Evolutionary conservation across 1,140 invertebrate species (phyloP), one percentile per base, ranked within the genome.

Genomic region (Neuroterus valhalla): DNA sequence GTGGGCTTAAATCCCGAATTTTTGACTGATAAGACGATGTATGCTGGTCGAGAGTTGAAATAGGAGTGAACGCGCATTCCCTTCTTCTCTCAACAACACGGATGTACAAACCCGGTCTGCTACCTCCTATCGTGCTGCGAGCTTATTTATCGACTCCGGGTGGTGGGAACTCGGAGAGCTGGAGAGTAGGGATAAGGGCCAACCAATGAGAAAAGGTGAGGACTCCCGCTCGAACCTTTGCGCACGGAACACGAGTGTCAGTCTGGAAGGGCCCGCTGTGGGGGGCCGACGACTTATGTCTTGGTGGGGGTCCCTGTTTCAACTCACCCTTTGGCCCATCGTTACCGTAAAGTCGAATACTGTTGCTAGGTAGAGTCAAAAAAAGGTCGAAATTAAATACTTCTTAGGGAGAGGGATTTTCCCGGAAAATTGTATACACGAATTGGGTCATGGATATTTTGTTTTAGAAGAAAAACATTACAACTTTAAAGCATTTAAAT

Each of bases 191-290:
- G 71, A 19, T 19, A 74, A 52, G 76, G 70, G 26, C 12, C 48
- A 17, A 69, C 85, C 85, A 86, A 86, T 86, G 15, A 21, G 17
- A 46, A 42, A 14, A 11, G 10, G 4, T 48, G 31, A 68, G 70
- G 71, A 74, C 80, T 83, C 79, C 77, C 84, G 84, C 84, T 70
- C 79, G 81, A 85, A 82, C 52, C 72, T 71, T 74, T 78, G 77
- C 71, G 68, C 70, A 43, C 62, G 68, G 68, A 66, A 43, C 50
- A 52, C 26, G 52, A 26, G 31, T 62, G 55, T 62, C 55, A 23
- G 52, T 55, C 52, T 55, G 23, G 23, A 62, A 62, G 55, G 55
- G 23, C 55, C 55, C 55, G 31, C 55, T 31, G 14, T 31, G 55
- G 55, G 55, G 55, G 26, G 23, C 23, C 23, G 14, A 26, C 55